phyloP scores from a whole-genome alignment of 2,797 vertebrate genomes.

The Ctenosaura bakeri region DNA sequence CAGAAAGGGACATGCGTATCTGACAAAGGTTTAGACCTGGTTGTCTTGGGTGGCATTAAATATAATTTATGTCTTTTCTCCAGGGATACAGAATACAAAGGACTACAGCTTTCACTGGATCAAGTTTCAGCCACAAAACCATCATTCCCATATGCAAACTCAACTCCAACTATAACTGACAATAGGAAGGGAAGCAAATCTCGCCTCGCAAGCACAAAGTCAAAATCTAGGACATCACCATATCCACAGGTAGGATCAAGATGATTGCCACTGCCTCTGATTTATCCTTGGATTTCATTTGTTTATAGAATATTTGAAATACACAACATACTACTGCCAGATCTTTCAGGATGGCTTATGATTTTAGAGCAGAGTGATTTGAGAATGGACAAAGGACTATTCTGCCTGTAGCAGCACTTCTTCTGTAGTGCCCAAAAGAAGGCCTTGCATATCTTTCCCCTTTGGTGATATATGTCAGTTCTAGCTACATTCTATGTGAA shows the following conservation, averaged over 20 bases:
- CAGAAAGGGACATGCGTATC: background rate
- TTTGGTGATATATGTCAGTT: background rate
- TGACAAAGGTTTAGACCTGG: conserved; percentile 1
- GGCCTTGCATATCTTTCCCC: background rate
- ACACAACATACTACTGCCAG: background rate
- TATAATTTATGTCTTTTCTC: conserved; percentile 67
- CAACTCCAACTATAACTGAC: conserved; percentile 84
- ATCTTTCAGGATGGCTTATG: background rate
- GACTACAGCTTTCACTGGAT: conserved; percentile 95
- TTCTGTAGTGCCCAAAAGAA: background rate
- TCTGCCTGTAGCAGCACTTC: no score
- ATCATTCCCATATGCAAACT: conserved; percentile 86
- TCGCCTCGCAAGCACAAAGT: conserved; percentile 86
- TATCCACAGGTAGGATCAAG: conserved; percentile 90
- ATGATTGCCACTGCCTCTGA: background rate
- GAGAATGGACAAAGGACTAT: background rate
- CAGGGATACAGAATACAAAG: conserved; percentile 98
- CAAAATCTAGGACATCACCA: conserved; percentile 93
- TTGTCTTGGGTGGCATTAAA: conserved; percentile 45
- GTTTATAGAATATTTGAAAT: conserved; percentile 13
- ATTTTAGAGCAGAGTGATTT: background rate
- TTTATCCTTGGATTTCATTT: background rate
- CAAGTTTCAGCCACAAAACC: conserved; percentile 91
- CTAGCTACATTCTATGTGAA: background rate
- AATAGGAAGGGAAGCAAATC: conserved; percentile 88